phyloP scores from a whole-genome alignment of 1,140 invertebrate genomes.

The Lepidurus packardi region DNA sequence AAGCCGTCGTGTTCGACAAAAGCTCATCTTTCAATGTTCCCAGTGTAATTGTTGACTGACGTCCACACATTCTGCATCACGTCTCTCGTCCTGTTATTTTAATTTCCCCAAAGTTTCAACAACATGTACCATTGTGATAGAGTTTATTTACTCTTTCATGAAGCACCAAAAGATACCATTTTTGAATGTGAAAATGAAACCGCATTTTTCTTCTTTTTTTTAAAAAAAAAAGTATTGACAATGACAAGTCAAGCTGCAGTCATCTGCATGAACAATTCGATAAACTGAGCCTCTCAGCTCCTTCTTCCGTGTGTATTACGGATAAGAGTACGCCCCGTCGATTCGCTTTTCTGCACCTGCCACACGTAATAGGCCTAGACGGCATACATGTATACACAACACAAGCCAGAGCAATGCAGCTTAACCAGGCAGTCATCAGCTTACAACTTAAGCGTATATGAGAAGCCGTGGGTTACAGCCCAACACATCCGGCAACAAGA shows the following conservation, averaged over 20 bases:
- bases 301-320: not conserved
- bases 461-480: not conserved
- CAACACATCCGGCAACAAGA: not conserved
- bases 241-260: not conserved
- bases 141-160: conserved; percentile 13
- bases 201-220: not conserved
- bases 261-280: not conserved
- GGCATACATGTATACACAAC: not conserved
- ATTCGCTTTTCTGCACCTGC: conserved; percentile 1
- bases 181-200: not conserved
- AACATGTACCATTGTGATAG: conserved; percentile 14
- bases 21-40: conserved; percentile 18
- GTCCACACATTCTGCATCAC: not conserved
- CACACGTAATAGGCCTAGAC: not conserved
- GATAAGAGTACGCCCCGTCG: conserved; percentile 3
- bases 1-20: not conserved
- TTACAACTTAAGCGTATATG: conserved; percentile 15
- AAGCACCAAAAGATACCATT: not conserved
- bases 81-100: not conserved
- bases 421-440: not conserved
- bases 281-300: not conserved
- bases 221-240: not conserved
- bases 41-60: not conserved
- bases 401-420: not conserved
- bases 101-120: not conserved